Evolutionary conservation across 2,797 vertebrate genomes (phyloP), one percentile per base, ranked within the genome.

Genomic region (Gymnoscopelus braueri): DNA sequence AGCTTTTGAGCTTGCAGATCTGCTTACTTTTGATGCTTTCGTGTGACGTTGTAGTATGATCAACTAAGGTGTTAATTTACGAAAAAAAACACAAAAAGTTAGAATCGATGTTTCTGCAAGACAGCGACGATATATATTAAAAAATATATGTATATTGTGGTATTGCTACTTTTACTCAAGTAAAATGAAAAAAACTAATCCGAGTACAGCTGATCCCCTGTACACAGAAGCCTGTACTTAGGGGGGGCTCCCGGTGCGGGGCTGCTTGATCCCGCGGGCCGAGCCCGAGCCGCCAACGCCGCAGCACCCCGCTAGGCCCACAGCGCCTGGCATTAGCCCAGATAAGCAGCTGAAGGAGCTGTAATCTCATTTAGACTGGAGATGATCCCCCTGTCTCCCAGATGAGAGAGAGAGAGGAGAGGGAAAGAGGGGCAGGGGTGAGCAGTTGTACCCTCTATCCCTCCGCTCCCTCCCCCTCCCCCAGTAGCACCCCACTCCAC

Each of bases 291-390:
- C 71, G 81, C 88, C 85, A 39, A 8, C 81, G 72, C 87, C 77
- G 89, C 77, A 44, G 39, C 79, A 77, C 84, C 73, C 73, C 74
- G 69, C 81, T 87, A 87, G 88, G 88, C 85, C 96, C 96, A 95
- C 95, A 94, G 95, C 94, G 95, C 94, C 97, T 97, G 96, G 97
- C 96, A 97, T 98, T 96, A 98, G 96, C 94, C 94, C 95, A 96
- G 97, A 97, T 98, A 98, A 98, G 95, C 96, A 94, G 96, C 95
- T 94, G 94, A 98, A 97, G 96, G 94, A 97, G 95, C 96, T 98
- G 96, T 98, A 98, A 98, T 98, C 97, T 97, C 96, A 98, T 98
- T 98, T 98, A 97, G 96, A 96, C 96, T 94, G 94, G 95, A 96
- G 96, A 96, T 97, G 97, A 98, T 98, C 97, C 96, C 94, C 92